phyloP scores from a whole-genome alignment of 2,888 invertebrate species.

The Lochmaea capreae region DNA sequence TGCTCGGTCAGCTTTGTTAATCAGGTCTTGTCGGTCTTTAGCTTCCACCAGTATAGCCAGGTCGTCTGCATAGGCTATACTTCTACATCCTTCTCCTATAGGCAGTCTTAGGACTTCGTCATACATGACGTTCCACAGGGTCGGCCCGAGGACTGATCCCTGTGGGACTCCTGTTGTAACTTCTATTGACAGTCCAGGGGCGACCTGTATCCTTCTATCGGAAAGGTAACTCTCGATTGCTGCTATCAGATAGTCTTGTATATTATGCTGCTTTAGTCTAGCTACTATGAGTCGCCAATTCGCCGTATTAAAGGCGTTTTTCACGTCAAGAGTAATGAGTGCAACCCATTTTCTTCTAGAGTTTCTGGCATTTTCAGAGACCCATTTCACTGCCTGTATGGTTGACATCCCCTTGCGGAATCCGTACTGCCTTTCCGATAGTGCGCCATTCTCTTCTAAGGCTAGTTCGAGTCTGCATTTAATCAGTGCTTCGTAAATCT shows the following conservation, averaged over 20 bases:
- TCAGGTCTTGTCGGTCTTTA: too few relatives aligned
- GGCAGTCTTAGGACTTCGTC: neutral
- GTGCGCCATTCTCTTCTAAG: too few relatives aligned
- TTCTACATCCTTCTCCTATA: too few relatives aligned
- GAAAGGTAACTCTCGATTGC: constrained; percentile 11
- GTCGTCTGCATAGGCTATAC: too few relatives aligned
- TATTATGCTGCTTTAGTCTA: neutral
- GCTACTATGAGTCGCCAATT: constrained; percentile 26
- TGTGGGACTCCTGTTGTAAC: too few relatives aligned
- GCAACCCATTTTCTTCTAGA: neutral
- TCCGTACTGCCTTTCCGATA: constrained; percentile 35
- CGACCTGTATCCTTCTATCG: too few relatives aligned
- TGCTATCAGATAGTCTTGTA: neutral
- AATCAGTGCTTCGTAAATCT: constrained; percentile 31
- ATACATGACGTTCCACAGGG: too few relatives aligned
- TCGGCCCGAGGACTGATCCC: too few relatives aligned
- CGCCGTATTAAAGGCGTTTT: constrained; percentile 38
- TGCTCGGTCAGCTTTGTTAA: too few relatives aligned
- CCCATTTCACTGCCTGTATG: constrained; percentile 7
- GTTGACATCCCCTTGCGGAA: constrained; percentile 35
- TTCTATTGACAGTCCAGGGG: too few relatives aligned
- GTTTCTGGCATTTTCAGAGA: constrained; percentile 11
- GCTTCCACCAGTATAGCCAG: too few relatives aligned
- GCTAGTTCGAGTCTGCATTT: too few relatives aligned
- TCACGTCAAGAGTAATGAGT: constrained; percentile 24